Conservation (phyloP, 2,888 invertebrate species). For the Atherix ibis region DNA sequence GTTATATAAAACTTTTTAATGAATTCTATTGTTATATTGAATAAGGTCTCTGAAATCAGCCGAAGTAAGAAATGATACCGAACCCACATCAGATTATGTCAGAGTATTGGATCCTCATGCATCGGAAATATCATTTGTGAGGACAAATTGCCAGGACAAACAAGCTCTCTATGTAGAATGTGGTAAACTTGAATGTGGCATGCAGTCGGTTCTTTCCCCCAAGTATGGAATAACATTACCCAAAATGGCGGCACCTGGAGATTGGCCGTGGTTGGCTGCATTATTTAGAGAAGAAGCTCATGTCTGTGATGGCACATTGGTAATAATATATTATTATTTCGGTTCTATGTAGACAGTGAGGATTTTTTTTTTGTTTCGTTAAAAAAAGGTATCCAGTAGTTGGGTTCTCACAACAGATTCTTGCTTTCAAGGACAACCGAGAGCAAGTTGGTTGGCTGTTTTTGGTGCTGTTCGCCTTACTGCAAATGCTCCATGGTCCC, state of each 20-base stretch:
- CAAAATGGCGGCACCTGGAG: constrained; percentile 62
- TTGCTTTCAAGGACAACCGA: constrained; percentile 77
- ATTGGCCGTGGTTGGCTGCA: constrained; percentile 88
- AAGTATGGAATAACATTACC: constrained; percentile 35
- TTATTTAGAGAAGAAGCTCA: constrained; percentile 70
- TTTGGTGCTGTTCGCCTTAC: constrained; percentile 61
- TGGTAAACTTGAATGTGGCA: constrained; percentile 57
- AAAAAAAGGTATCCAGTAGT: constrained; percentile 39
- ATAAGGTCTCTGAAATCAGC: constrained; percentile 43
- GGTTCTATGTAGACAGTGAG: neutral
- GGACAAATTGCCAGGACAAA: constrained; percentile 55
- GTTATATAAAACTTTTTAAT: constrained; percentile 3
- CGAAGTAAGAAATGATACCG: constrained; percentile 46
- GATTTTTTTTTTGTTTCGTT: neutral
- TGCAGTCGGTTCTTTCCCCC: constrained; percentile 39
- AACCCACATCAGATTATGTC: constrained; percentile 50
- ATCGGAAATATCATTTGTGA: constrained; percentile 63
- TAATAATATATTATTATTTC: constrained; percentile 21
- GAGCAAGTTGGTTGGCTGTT: constrained; percentile 73
- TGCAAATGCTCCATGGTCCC: constrained; percentile 75
- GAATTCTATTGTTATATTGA: constrained; percentile 1
- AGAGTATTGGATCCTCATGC: constrained; percentile 69
- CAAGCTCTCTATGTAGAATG: constrained; percentile 69
- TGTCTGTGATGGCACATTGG: constrained; percentile 74
- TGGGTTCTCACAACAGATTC: constrained; percentile 80